Evolutionary conservation across 2,797 vertebrate species (phyloP), one percentile per base, ranked within the genome.

Genomic region (Mycteria americana): DNA sequence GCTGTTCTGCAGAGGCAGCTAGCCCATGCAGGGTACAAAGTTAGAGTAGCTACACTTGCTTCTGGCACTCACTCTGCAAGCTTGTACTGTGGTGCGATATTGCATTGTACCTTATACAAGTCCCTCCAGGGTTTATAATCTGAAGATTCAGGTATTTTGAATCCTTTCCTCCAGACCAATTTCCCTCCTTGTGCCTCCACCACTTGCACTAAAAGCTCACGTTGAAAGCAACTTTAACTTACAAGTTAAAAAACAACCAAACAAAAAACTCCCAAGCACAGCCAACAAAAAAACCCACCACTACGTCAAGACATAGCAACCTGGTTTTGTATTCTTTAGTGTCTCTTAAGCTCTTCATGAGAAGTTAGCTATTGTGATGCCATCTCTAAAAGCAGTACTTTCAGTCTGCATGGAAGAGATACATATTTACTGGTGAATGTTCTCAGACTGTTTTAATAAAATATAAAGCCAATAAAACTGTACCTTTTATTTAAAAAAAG

Each of bases 1-100:
- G 54, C 7, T 46, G 13, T 2, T 59, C 75, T 16, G 35, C 76
- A 85, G 27, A n/a, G 54, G 41, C 53, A 33, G 33, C 12, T 17
- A 62, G 51, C 16, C 39, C 73, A 57, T 0, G 0, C 15, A 31
- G 33, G 17, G 25, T 7, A n/a, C 39, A 62, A 43, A 70, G 84
- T 14, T 4, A 10, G 62, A 60, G 41, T 1, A 45, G 37, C 56
- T 81, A 2, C 10, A 2, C 14, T 39, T 28, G 28, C 21, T 92
- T 54, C 79, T 79, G 41, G 62, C 22, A 48, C 31, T 18, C 35
- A 17, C 24, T 27, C 39, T 7, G 27, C 48, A 74, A 80, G 25
- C 23, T 37, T 39, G 8, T 7, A 10, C 5, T 59, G 82, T 7
- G 18, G 35, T 14, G 48, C 12, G 39, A 6, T 23, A n/a, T 3